These are phyloP conservation scores for Hetaerina titia DNA, from an alignment of 2,888 invertebrate species.

Conservation along the genomic window DNA sequence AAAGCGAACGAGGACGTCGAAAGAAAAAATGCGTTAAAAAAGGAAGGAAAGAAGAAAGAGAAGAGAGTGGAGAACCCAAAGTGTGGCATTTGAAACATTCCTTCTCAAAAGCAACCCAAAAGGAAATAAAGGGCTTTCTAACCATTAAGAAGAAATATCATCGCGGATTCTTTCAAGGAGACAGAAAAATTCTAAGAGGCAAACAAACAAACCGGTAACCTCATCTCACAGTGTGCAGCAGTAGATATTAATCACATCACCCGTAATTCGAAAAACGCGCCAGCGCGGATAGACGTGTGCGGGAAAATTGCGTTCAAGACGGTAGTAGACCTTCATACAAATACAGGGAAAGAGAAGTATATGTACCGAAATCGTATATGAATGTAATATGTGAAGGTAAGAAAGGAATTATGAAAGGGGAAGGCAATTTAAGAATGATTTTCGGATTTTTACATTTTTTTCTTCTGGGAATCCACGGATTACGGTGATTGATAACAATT, in stretches of 20 bases:
- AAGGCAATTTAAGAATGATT: no score
- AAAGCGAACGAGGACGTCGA: background rate
- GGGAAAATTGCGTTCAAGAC: slow-evolving; percentile 30
- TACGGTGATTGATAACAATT: no score
- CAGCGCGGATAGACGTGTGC: background rate
- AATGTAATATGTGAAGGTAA: no score
- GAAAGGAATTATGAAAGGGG: no score
- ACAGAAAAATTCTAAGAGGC: background rate
- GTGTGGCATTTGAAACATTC: slow-evolving; percentile 22
- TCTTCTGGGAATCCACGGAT: no score
- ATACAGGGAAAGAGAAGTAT: background rate
- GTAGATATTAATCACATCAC: slow-evolving; percentile 55
- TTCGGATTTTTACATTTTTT: no score
- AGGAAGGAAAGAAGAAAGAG: background rate
- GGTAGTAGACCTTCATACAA: background rate
- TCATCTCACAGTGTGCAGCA: slow-evolving; percentile 34
- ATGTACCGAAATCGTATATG: no score
- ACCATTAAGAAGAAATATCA: slow-evolving; percentile 52
- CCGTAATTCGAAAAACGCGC: slow-evolving; percentile 18
- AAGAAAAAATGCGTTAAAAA: background rate
- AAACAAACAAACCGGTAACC: background rate
- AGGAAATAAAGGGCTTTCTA: background rate
- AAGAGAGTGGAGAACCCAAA: background rate
- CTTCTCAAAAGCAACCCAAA: background rate
- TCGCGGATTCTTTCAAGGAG: background rate